Evolutionary conservation across 2,888 invertebrate species (phyloP).

Genomic region (Eupithecia vulgata): DNA sequence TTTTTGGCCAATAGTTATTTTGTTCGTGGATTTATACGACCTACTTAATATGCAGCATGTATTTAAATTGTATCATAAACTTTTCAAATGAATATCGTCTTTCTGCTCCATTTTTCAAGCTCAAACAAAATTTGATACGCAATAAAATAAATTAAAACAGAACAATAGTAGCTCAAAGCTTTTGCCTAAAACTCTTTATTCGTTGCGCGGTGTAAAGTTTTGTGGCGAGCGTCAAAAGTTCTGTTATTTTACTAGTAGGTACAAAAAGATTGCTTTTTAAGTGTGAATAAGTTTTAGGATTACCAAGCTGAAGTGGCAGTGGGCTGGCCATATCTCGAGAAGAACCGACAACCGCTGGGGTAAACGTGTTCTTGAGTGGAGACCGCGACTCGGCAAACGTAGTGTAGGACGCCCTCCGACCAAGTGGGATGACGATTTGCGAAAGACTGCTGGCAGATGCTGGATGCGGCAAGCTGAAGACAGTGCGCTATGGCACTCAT

Average conservation of each 20-base stretch:
- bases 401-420: too few relatives aligned
- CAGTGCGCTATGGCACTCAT: too few relatives aligned
- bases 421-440: too few relatives aligned
- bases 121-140: neutral
- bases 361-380: too few relatives aligned
- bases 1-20: neutral
- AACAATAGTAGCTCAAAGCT: slow-evolving; percentile 2
- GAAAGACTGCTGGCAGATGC: too few relatives aligned
- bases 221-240: neutral
- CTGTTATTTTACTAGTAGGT: neutral
- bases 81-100: neutral
- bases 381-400: too few relatives aligned
- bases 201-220: neutral
- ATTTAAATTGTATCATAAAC: neutral
- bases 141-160: neutral
- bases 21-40: neutral
- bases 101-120: neutral
- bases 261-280: neutral
- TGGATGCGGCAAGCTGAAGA: too few relatives aligned
- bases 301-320: too few relatives aligned
- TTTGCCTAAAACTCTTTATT: slow-evolving; percentile 9
- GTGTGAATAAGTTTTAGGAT: neutral
- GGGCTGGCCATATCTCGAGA: too few relatives aligned
- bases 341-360: too few relatives aligned
- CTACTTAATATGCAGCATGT: neutral